These are phyloP conservation scores for Cheilosia urbana DNA, from an alignment of 2,888 invertebrate genomes.

Conservation along the genomic window DNA sequence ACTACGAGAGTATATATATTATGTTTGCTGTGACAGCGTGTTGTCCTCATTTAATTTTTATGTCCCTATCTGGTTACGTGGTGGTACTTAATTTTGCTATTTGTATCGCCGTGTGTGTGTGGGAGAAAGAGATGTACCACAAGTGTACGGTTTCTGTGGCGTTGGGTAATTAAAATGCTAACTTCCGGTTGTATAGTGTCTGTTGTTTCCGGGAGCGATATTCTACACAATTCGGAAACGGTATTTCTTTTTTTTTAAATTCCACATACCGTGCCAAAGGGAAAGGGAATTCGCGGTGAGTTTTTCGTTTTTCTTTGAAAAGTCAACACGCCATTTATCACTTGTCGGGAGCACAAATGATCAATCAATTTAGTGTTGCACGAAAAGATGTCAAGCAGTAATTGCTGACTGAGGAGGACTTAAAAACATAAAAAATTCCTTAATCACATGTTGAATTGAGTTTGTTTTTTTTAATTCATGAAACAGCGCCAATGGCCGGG, in stretches of 20 bases:
- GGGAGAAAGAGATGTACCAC: conserved; percentile 33
- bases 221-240: conserved; percentile 11
- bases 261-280: background rate
- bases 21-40: conserved; percentile 11
- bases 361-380: conserved; percentile 42
- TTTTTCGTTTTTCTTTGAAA: background rate
- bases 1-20: background rate
- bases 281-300: background rate
- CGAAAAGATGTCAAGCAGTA: conserved; percentile 16
- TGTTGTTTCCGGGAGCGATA: conserved; percentile 15
- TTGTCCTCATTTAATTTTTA: conserved; percentile 65
- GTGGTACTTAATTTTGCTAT: conserved; percentile 59
- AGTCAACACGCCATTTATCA: conserved; percentile 29
- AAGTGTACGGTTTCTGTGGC: conserved; percentile 37
- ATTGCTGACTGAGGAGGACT: background rate
- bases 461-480: conserved; percentile 3
- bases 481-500: background rate
- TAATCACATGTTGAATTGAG: conserved; percentile 4
- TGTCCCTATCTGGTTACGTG: background rate
- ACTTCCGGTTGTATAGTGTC: conserved; percentile 52
- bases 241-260: background rate
- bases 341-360: conserved; percentile 9
- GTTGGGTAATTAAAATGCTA: conserved; percentile 63
- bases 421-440: background rate
- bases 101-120: conserved; percentile 13